Evolutionary conservation across 1,140 invertebrate species (phyloP), one percentile per base, ranked within the genome.

Genomic region (Sycophaga agraensis): DNA sequence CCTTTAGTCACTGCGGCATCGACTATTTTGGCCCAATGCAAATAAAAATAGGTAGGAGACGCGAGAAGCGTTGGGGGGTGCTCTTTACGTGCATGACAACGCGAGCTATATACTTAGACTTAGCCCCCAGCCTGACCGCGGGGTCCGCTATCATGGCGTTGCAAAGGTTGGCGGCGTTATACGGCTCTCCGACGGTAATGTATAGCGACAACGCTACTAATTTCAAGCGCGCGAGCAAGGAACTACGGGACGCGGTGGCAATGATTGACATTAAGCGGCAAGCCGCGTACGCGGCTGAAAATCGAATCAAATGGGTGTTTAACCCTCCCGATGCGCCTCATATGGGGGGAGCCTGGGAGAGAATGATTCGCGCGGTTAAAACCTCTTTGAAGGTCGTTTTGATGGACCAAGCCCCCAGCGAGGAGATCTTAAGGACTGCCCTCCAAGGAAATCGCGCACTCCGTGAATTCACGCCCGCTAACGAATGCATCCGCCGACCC

Each of bases 141-240:
- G 12, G 46, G 19, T 43, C n/a, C 60, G 66, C 1, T 70, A 75
- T 51, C 70, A 73, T 54, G 71, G 70, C 0, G 73, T 69, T 0
- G 75, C 64, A 9, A 58, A 63, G 70, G 1, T 70, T 76, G 61
- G 66, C 68, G 4, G 37, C 65, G 0, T n/a, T 71, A 17, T 61
- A 68, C 16, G 67, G 66, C 19, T 14, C 16, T 12, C 61, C 60
- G 4, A 4, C n/a, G 1, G 49, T 37, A 45, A 46, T 74, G 1
- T 66, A 64, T 17, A 64, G 66, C 1, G 73, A 75, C 40, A 71
- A 73, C 54, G 71, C 69, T 0, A 74, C 70, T 0, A 78, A 73
- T 53, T 61, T 74, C n/a, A 37, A 66, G 8, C 73, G 74, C 1
- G 70, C 74, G 8, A 49, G 70, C 12, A 64, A 43, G 0, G 70